phyloP scores from a whole-genome alignment of 2,113 vertebrate genomes.

The Hyaena hyaena region DNA sequence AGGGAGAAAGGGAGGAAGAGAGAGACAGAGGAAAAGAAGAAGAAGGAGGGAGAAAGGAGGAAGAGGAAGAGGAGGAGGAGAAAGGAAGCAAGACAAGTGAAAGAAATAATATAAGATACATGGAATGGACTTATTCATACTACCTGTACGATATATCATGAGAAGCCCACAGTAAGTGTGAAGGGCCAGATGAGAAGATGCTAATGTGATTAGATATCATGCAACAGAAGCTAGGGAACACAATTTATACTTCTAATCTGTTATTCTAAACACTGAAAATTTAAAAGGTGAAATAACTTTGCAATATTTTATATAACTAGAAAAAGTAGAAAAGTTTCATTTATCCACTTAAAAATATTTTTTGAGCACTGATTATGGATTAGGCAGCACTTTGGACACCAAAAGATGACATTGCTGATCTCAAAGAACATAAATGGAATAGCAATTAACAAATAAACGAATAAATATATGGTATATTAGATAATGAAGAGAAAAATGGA shows the following conservation, averaged over 20 bases:
- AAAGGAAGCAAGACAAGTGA: not conserved
- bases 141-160: not conserved
- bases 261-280: not conserved
- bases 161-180: not conserved
- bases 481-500: not conserved
- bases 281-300: not conserved
- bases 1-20: not conserved
- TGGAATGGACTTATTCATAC: not conserved
- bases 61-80: not conserved
- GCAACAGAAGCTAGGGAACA: not conserved
- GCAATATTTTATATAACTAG: not conserved
- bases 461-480: not conserved
- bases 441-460: not conserved
- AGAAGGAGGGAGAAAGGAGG: too few relatives aligned
- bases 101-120: not conserved
- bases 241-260: not conserved
- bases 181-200: not conserved
- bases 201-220: not conserved
- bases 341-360: not conserved
- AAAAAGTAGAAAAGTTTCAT: not conserved
- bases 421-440: not conserved
- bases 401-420: not conserved
- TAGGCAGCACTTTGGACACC: not conserved
- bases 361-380: not conserved
- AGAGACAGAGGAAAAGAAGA: not conserved